phyloP scores from a whole-genome alignment of 2,888 invertebrate genomes.

The Limulus polyphemus region DNA sequence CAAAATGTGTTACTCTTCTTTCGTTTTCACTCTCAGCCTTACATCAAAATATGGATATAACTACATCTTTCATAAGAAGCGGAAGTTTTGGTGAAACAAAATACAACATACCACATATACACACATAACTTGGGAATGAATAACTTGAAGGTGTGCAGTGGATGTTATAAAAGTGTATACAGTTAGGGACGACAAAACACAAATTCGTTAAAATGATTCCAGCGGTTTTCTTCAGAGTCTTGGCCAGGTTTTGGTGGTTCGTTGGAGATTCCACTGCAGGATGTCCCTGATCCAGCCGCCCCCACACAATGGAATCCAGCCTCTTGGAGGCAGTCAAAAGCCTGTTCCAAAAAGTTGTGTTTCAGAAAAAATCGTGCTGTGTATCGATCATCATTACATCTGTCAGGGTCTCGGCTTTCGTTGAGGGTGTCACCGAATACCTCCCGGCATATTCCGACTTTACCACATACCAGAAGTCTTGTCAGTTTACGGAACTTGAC shows the following conservation, averaged over 20 bases:
- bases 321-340: conserved; percentile 42
- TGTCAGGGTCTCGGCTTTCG: conserved; percentile 95
- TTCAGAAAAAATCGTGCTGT: conserved; percentile 95
- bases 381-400: conserved; percentile 81
- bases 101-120: too few species aligned
- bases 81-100: too few species aligned
- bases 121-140: too few species aligned
- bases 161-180: too few species aligned
- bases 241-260: conserved; percentile 87
- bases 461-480: conserved; percentile 86
- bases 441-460: conserved; percentile 85
- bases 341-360: conserved; percentile 89
- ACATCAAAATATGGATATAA: too few species aligned
- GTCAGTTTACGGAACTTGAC: conserved; percentile 97
- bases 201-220: conserved; percentile 99
- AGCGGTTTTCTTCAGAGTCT: conserved; percentile 94
- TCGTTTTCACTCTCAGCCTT: too few species aligned
- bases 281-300: conserved; percentile 84
- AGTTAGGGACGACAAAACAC: conserved; percentile 60
- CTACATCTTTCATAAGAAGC: too few species aligned
- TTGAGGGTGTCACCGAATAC: conserved; percentile 93
- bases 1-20: too few species aligned
- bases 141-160: too few species aligned
- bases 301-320: conserved; percentile 53
- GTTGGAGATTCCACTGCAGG: conserved; percentile 44